These are phyloP conservation scores for Blomia tropicalis DNA, from an alignment of 2,888 invertebrate genomes.

Conservation along the genomic window DNA sequence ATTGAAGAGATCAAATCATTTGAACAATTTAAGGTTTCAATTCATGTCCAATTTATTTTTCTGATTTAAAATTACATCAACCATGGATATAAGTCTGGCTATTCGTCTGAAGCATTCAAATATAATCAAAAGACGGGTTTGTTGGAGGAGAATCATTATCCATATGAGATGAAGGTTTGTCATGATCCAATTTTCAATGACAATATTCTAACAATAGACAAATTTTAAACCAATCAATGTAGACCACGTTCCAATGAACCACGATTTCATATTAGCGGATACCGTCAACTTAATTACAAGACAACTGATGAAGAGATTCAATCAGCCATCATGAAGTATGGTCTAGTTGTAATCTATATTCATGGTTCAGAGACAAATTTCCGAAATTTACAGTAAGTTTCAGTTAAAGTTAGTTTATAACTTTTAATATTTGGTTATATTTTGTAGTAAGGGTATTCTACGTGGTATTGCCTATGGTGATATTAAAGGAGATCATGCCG, in stretches of 20 bases:
- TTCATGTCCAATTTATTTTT: too few relatives aligned
- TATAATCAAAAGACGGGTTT: background rate
- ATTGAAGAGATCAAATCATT: too few relatives aligned
- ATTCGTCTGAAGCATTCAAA: background rate
- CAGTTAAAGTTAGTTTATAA: too few relatives aligned
- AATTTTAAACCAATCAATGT: background rate
- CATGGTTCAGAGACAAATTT: background rate
- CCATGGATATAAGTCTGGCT: background rate
- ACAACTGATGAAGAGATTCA: background rate
- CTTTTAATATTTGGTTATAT: too few relatives aligned
- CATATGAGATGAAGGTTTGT: background rate
- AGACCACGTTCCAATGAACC: too few relatives aligned
- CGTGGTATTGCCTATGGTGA: too few relatives aligned
- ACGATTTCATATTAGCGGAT: background rate
- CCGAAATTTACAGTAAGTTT: background rate
- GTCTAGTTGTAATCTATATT: background rate
- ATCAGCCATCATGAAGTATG: background rate
- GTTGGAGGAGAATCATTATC: background rate
- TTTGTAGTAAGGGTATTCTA: too few relatives aligned
- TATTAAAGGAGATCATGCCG: background rate
- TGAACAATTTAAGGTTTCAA: too few relatives aligned
- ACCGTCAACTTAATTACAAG: background rate
- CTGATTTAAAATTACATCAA: constrained; percentile 6
- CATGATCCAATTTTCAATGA: background rate
- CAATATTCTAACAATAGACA: background rate